Conservation (phyloP, 2,113 vertebrate genomes). For the Oryzias curvinotus region DNA sequence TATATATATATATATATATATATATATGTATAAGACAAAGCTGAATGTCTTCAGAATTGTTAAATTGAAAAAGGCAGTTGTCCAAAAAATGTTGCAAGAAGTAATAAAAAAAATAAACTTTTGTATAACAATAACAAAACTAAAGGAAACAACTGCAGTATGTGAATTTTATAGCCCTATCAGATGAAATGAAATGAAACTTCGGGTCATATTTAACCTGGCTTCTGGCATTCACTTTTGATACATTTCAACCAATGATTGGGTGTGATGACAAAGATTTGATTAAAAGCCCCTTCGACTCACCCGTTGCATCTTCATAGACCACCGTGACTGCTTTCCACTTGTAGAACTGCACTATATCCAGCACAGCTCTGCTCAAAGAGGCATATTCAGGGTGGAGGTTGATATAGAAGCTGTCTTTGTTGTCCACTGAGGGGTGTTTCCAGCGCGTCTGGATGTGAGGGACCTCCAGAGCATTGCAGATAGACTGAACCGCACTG, state of each 20-base stretch:
- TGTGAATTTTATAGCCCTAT: too few species aligned
- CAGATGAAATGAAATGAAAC: too few species aligned
- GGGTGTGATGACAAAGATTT: not conserved
- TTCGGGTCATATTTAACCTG: too few species aligned
- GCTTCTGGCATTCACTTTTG: too few species aligned
- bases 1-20: too few species aligned
- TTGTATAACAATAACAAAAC: too few species aligned
- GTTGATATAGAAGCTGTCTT: slow-evolving; percentile 94
- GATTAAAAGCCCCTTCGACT: slow-evolving; percentile 17
- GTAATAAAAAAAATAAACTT: too few species aligned
- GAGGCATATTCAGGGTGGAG: slow-evolving; percentile 93
- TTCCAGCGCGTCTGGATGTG: slow-evolving; percentile 98
- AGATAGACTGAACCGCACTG: slow-evolving; percentile 96
- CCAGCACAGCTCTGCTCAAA: slow-evolving; percentile 91
- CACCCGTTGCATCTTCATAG: slow-evolving; percentile 97
- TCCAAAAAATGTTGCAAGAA: too few species aligned
- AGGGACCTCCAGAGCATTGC: slow-evolving; percentile 96
- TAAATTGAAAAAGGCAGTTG: too few species aligned
- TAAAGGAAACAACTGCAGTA: too few species aligned
- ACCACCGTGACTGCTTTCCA: slow-evolving; percentile 95
- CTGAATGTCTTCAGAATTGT: too few species aligned
- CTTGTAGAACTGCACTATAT: slow-evolving; percentile 93
- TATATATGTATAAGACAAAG: too few species aligned
- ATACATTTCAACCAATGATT: not conserved
- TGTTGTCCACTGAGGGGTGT: slow-evolving; percentile 91